Conservation (phyloP, 2,888 invertebrate genomes). For the Cerceris rybyensis region DNA sequence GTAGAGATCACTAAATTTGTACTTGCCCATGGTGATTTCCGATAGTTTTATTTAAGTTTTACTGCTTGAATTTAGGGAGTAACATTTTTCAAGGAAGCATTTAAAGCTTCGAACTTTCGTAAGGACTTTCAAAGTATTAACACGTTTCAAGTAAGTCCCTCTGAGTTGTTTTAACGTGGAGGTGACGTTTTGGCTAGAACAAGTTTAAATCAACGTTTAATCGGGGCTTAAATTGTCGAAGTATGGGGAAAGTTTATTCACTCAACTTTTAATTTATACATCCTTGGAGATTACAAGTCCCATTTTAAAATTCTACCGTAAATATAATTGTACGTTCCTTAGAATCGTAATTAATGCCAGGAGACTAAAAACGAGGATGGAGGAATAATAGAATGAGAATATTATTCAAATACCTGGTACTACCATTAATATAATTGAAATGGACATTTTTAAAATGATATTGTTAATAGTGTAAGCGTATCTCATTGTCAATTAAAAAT, state of each 20-base stretch:
- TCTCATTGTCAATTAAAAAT: no score
- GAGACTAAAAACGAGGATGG: not conserved
- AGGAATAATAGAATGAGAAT: not conserved
- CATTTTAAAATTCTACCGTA: not conserved
- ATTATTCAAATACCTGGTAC: not conserved
- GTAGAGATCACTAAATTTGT: no score
- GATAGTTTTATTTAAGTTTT: not conserved
- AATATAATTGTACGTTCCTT: not conserved
- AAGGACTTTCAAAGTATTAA: slow-evolving; percentile 22
- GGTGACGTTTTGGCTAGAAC: slow-evolving; percentile 5
- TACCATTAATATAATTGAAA: not conserved
- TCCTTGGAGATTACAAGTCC: slow-evolving; percentile 23
- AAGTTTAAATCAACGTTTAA: slow-evolving; percentile 46
- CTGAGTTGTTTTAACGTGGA: slow-evolving; percentile 21
- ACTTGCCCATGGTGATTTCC: not conserved
- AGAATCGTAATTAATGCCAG: not conserved
- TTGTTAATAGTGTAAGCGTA: no score
- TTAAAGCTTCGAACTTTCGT: slow-evolving; percentile 12
- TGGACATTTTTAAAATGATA: no score
- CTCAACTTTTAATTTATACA: slow-evolving; percentile 5
- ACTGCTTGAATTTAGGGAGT: not conserved
- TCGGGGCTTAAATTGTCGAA: slow-evolving; percentile 39
- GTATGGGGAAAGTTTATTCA: slow-evolving; percentile 18
- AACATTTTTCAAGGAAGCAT: slow-evolving; percentile 16
- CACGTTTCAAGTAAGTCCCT: slow-evolving; percentile 8